phyloP scores from a whole-genome alignment of 2,113 vertebrate genomes.

The Boulengeromyrus knoepffleri region DNA sequence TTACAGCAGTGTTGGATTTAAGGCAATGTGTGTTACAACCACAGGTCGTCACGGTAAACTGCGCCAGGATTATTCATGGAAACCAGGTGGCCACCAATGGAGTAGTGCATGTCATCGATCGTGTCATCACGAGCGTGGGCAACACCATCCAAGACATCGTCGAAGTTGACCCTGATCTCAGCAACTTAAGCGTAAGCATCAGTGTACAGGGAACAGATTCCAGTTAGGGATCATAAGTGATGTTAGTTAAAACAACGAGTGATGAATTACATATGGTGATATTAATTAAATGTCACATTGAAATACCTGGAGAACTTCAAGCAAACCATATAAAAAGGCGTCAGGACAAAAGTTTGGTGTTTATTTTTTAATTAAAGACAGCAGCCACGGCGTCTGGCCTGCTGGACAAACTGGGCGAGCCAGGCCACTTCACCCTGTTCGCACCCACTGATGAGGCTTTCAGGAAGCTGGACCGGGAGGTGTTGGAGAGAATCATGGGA shows the following conservation, averaged over 20 bases:
- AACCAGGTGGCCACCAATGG: conserved; percentile 97
- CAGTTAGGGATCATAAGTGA: neutral
- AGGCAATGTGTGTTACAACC: conserved; percentile 6
- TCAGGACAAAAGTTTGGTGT: neutral
- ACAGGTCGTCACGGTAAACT: conserved; percentile 95
- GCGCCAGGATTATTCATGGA: conserved; percentile 83
- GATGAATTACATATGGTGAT: neutral
- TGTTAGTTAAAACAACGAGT: neutral
- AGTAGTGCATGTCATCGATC: conserved; percentile 89
- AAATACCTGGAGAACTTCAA: neutral
- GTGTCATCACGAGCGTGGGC: conserved; percentile 77
- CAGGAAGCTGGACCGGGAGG: conserved; percentile 67
- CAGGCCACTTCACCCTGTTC: conserved; percentile 87
- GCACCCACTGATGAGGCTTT: conserved; percentile 93
- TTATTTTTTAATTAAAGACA: conserved; percentile 56
- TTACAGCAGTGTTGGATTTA: neutral
- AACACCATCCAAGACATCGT: conserved; percentile 77
- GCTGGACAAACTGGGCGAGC: conserved; percentile 70
- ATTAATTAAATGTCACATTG: neutral
- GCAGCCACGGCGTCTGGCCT: conserved; percentile 66
- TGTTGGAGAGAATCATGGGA: conserved; percentile 76
- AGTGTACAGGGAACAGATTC: neutral
- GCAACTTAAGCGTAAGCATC: conserved; percentile 69
- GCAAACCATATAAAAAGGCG: neutral
- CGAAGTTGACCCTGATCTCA: conserved; percentile 77